These are phyloP conservation scores for Melanotaenia trifasciata DNA, from an alignment of 2,797 vertebrate genomes.

Conservation along the genomic window DNA sequence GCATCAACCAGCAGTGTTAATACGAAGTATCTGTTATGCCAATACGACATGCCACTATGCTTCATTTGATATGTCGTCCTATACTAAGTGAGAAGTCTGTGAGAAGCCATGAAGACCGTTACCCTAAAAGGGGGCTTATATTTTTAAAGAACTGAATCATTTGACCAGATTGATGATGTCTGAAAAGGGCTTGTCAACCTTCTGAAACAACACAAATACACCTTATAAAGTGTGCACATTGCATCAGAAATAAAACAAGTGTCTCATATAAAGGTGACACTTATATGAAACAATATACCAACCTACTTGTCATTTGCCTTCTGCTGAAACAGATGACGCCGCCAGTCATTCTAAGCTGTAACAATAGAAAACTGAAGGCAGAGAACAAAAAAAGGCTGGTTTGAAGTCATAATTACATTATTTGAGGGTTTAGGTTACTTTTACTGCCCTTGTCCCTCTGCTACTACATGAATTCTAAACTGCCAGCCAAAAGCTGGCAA, in stretches of 20 bases:
- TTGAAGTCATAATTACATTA: background rate
- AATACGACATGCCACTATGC: background rate
- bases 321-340: background rate
- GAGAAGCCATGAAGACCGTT: background rate
- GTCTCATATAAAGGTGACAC: background rate
- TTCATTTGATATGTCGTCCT: background rate
- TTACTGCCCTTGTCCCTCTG: background rate
- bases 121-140: background rate
- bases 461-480: conserved; percentile 18
- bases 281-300: background rate
- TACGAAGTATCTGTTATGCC: background rate
- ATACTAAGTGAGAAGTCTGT: background rate
- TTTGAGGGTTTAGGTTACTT: background rate
- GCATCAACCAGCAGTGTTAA: background rate
- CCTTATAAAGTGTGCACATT: background rate
- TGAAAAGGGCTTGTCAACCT: background rate
- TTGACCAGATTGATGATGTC: background rate
- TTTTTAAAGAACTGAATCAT: background rate
- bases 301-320: background rate
- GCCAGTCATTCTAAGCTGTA: background rate
- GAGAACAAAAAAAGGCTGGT: background rate
- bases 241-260: background rate
- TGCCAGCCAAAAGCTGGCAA: conserved; percentile 41
- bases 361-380: background rate
- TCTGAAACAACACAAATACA: background rate